Percentiles rank a stretch among this genome's conserved stretches.
phyloP scores from a whole-genome alignment of 2,113 vertebrate genomes.

The Ornithorhynchus anatinus region DNA sequence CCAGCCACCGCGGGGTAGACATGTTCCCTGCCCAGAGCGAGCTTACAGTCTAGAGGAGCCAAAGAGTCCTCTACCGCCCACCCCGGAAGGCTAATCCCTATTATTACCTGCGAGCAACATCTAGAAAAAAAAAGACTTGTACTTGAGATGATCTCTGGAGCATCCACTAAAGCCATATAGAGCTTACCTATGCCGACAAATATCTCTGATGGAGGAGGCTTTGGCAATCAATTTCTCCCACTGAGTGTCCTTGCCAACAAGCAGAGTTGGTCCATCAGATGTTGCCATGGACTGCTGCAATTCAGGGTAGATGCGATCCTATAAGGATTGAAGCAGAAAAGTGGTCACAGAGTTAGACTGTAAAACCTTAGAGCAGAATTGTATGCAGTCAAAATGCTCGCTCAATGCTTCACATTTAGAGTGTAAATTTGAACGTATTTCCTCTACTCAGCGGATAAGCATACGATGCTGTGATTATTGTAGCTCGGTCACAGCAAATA shows the following conservation, averaged over 20 bases:
- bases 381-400: constrained; percentile 2
- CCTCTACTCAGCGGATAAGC: constrained; percentile 20
- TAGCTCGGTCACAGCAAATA: background rate
- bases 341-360: background rate
- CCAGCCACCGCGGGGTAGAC: too few relatives aligned
- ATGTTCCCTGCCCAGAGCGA: too few relatives aligned
- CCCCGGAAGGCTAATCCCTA: too few relatives aligned
- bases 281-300: constrained; percentile 84
- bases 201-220: constrained; percentile 88
- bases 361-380: background rate
- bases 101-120: too few relatives aligned
- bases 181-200: constrained; percentile 88
- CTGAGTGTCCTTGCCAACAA: constrained; percentile 79
- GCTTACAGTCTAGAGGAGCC: too few relatives aligned
- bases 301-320: constrained; percentile 95
- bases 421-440: background rate
- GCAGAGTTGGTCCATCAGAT: constrained; percentile 70
- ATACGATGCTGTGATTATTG: background rate
- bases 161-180: too few relatives aligned
- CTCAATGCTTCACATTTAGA: constrained; percentile 9
- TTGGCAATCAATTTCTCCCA: constrained; percentile 92
- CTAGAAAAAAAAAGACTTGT: too few relatives aligned
- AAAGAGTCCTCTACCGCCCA: too few relatives aligned
- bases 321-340: constrained; percentile 15
- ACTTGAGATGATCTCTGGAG: too few relatives aligned